These are phyloP conservation scores for Acrobasis consociella DNA, from an alignment of 2,888 invertebrate species.

Conservation along the genomic window DNA sequence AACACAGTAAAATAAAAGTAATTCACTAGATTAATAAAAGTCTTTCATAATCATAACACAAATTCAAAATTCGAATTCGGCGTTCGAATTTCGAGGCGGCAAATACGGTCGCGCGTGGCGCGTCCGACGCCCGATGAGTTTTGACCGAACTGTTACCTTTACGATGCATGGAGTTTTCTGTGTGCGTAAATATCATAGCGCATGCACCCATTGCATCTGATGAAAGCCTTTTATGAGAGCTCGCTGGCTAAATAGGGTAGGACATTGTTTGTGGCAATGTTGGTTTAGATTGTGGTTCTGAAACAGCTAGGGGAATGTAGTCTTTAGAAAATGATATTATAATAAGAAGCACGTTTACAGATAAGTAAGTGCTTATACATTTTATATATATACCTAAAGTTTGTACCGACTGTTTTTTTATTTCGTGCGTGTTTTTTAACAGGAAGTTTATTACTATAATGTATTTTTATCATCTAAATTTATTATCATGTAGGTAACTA, in stretches of 20 bases:
- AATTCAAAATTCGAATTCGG: constrained; percentile 17
- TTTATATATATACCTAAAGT: too few relatives aligned
- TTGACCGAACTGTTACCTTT: constrained; percentile 16
- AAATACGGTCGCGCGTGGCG: not conserved
- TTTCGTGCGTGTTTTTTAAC: too few relatives aligned
- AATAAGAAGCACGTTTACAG: too few relatives aligned
- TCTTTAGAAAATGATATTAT: too few relatives aligned
- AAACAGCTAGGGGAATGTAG: not conserved
- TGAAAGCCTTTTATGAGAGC: constrained; percentile 17
- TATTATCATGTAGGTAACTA: too few relatives aligned
- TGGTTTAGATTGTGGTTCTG: constrained; percentile 2
- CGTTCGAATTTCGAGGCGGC: constrained; percentile 16
- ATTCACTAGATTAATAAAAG: constrained; percentile 7
- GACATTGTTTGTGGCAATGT: constrained; percentile 16
- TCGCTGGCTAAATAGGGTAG: constrained; percentile 18
- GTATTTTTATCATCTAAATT: too few relatives aligned
- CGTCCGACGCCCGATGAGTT: constrained; percentile 6
- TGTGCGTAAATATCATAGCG: constrained; percentile 16
- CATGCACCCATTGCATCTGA: constrained; percentile 15
- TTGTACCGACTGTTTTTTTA: too few relatives aligned
- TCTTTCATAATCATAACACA: constrained; percentile 12
- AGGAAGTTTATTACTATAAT: too few relatives aligned
- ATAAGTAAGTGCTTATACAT: too few relatives aligned
- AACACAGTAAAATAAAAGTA: constrained; percentile 3
- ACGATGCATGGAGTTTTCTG: constrained; percentile 13